These are phyloP conservation scores for Balearica regulorum DNA, from an alignment of 2,797 vertebrate genomes.

Conservation along the genomic window DNA sequence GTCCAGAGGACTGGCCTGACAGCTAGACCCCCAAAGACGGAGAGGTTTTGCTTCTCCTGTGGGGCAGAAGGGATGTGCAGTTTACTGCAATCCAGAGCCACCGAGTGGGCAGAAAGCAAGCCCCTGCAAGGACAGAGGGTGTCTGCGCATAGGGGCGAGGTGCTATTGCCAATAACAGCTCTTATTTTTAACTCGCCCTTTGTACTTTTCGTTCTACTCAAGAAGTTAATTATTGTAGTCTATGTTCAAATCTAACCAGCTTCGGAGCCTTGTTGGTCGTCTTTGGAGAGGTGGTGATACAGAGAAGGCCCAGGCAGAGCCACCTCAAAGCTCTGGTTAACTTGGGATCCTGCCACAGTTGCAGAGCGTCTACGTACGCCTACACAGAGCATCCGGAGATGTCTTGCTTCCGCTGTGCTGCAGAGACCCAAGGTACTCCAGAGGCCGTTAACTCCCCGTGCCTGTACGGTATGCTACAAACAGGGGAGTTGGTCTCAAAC, in stretches of 20 bases:
- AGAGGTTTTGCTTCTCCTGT: not conserved
- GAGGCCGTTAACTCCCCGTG: not conserved
- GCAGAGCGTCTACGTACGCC: not conserved
- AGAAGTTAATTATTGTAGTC: not conserved
- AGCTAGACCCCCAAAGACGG: not conserved
- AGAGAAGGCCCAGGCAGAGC: not conserved
- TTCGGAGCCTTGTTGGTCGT: not conserved
- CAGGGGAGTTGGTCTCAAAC: not conserved
- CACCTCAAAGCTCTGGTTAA: not conserved
- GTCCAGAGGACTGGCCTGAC: not conserved
- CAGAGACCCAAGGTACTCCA: not conserved
- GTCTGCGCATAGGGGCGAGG: fast-evolving
- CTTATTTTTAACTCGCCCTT: not conserved
- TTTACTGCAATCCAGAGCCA: not conserved
- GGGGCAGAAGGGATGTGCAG: not conserved
- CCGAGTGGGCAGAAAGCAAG: not conserved
- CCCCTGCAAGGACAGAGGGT: not conserved
- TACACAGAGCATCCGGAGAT: not conserved
- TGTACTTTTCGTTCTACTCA: not conserved
- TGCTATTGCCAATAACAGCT: not conserved
- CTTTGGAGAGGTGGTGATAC: not conserved
- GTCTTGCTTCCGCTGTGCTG: not conserved
- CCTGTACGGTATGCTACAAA: not conserved
- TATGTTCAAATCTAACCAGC: not conserved
- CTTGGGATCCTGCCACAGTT: not conserved